Evolutionary conservation across 2,888 invertebrate species (phyloP).

Genomic region (Agrenia bidenticulata): DNA sequence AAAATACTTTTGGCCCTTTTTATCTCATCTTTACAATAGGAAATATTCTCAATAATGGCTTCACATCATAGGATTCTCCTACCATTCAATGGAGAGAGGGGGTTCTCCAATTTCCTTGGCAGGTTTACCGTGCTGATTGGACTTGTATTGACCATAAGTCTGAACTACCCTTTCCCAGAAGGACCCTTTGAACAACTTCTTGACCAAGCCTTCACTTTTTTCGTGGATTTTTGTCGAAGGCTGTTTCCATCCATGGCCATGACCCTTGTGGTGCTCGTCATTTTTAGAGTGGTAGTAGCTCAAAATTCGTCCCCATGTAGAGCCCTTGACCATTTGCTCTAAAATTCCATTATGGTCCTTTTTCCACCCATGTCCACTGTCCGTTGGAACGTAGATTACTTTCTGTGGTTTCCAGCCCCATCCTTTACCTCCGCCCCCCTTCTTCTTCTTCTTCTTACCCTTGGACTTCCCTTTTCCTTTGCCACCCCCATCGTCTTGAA

Average conservation of each 20-base stretch:
- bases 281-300: slow-evolving; percentile 33
- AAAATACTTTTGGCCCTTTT: slow-evolving; percentile 3
- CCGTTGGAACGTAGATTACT: slow-evolving; percentile 8
- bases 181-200: slow-evolving; percentile 34
- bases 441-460: slow-evolving; percentile 28
- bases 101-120: slow-evolving; percentile 2
- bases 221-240: slow-evolving; percentile 4
- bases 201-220: slow-evolving; percentile 19
- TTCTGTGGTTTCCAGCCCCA: slow-evolving; percentile 28
- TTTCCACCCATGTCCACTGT: slow-evolving; percentile 33
- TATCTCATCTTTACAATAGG: too few species aligned
- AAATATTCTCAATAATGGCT: too few species aligned
- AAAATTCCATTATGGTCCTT: slow-evolving; percentile 29
- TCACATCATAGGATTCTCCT: background rate
- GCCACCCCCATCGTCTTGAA: slow-evolving; percentile 18
- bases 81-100: slow-evolving; percentile 9
- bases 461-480: slow-evolving; percentile 28
- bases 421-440: slow-evolving; percentile 21
- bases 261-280: slow-evolving; percentile 19
- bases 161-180: slow-evolving; percentile 42
- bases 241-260: slow-evolving; percentile 18
- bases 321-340: slow-evolving; percentile 39
- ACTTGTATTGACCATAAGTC: slow-evolving; percentile 37
- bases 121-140: slow-evolving; percentile 28
- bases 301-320: slow-evolving; percentile 40